Evolutionary conservation across 53 echinoderm and acorn worm genomes (phyloP).

Genomic region (Paracentrotus lividus): DNA sequence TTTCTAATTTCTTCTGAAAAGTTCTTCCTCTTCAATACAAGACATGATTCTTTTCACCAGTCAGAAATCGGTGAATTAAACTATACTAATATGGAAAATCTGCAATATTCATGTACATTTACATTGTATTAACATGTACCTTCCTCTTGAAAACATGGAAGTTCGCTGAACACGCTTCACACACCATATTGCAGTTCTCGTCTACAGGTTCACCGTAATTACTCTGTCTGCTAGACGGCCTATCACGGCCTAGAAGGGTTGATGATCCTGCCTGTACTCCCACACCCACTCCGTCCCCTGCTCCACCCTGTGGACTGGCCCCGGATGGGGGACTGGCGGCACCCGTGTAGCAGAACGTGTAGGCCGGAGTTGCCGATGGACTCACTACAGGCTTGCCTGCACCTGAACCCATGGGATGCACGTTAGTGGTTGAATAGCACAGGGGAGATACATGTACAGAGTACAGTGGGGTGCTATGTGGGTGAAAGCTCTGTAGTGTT

Average conservation of each 20-base stretch:
- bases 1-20: not conserved
- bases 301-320: not conserved
- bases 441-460: not conserved
- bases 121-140: too few relatives aligned
- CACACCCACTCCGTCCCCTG: not conserved
- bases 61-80: constrained; percentile 57
- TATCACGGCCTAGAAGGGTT: not conserved
- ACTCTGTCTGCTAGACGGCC: constrained; percentile 61
- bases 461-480: not conserved
- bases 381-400: constrained; percentile 69
- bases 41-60: not conserved
- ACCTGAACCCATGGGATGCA: constrained; percentile 70
- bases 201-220: constrained; percentile 63
- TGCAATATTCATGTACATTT: not conserved
- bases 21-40: not conserved
- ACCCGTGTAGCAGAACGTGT: constrained; percentile 63
- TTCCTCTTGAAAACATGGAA: constrained; percentile 91
- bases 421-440: not conserved
- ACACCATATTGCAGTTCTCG: constrained; percentile 84
- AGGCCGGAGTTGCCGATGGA: constrained; percentile 53
- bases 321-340: not conserved
- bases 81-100: not conserved
- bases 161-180: constrained; percentile 88
- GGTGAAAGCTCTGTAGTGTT: not conserved
- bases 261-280: constrained; percentile 28